phyloP scores from a whole-genome alignment of 1,140 invertebrate genomes.

The Diorhabda elongata region DNA sequence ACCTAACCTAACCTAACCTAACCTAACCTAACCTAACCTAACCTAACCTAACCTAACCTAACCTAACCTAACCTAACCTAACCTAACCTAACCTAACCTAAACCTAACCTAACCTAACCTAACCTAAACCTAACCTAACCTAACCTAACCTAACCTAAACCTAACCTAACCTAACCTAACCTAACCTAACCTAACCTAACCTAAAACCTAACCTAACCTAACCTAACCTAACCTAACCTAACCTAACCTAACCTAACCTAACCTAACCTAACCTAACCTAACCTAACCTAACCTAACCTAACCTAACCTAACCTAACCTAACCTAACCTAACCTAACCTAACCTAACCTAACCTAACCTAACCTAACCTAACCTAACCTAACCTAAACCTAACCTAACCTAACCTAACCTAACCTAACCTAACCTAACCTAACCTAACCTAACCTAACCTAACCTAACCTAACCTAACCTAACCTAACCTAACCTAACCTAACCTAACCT shows the following conservation, averaged over 20 bases:
- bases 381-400: no score
- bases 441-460: no score
- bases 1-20: conserved; percentile 1
- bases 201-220: neutral
- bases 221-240: conserved; percentile 1
- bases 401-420: no score
- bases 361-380: no score
- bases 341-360: no score
- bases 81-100: conserved; percentile 1
- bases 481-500: no score
- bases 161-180: neutral
- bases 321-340: no score
- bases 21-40: conserved; percentile 1
- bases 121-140: neutral
- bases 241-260: neutral
- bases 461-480: no score
- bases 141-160: neutral
- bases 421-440: no score
- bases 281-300: neutral
- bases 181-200: conserved; percentile 1
- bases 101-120: neutral
- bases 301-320: neutral
- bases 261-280: neutral
- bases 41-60: conserved; percentile 1
- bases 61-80: conserved; percentile 1